Evolutionary conservation across 2,797 vertebrate species (phyloP), one percentile per base, ranked within the genome.

Genomic region (Lagodon rhomboides): DNA sequence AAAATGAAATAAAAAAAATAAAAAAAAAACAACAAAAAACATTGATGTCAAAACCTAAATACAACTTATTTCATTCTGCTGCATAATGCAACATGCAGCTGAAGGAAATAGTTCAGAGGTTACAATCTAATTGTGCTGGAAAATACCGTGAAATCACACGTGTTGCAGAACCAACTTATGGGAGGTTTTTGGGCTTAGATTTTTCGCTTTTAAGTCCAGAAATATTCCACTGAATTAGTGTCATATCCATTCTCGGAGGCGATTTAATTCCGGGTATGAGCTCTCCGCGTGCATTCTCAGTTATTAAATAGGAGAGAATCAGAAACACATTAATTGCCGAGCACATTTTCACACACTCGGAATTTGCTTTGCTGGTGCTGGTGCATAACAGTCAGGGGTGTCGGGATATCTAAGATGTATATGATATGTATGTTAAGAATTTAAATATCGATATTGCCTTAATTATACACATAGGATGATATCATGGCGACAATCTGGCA

Each of bases 141-240:
- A 56, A 71, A 63, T 56, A 56, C 16, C 47, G 10, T 67, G 49
- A 60, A 65, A 65, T 27, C 27, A 54, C 46, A 23, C 43, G 23
- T 27, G 61, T 58, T 82, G 59, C 47, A 49, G 11, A 73, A 41
- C 10, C 53, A 75, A 51, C 23, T 49, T 51, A 56, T 41, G 22
- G 64, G 65, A 54, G 22, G 13, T 12, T 20, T 13, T 30, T 44
- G 55, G 41, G 20, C 60, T 71, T 41, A 54, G 47, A 60, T n/a
- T n/a, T 34, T 74, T 50, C 0, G 13, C 4, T 58, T 61, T 83
- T 68, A 5, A 38, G 10, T 27, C 6, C 27, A 67, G 38, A 22
- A 16, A 46, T 22, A 6, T 15, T 23, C 2, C 59, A 67, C 76
- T 47, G 58, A 50, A 43, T 16, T 0, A 49, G 12, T 44, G 27